Conservation (phyloP, 1,140 invertebrate species). For the Drosophila ficusphila region DNA sequence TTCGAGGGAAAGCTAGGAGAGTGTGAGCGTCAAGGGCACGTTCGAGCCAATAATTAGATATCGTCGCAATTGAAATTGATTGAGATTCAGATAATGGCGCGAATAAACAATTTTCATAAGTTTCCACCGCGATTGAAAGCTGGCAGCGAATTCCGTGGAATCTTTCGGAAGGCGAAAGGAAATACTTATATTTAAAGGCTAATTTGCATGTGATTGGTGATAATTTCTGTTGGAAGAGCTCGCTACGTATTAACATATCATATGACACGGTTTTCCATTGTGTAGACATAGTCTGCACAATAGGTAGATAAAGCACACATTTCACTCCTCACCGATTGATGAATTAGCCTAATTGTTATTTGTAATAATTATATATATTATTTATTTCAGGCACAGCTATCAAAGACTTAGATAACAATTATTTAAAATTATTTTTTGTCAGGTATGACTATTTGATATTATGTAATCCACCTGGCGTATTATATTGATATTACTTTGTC, state of each 20-base stretch:
- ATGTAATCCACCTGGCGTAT: constrained; percentile 13
- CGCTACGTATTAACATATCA: constrained; percentile 41
- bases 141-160: constrained; percentile 34
- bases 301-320: constrained; percentile 1
- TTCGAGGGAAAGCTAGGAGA: constrained; percentile 31
- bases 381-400: constrained; percentile 17
- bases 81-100: constrained; percentile 44
- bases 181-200: constrained; percentile 47
- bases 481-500: constrained; percentile 12
- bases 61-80: constrained; percentile 57
- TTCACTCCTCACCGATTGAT: constrained; percentile 3
- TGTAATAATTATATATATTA: constrained; percentile 47
- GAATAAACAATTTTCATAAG: constrained; percentile 64
- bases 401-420: constrained; percentile 29
- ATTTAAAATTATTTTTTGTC: constrained; percentile 30
- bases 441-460: constrained; percentile 27
- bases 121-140: constrained; percentile 39
- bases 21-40: constrained; percentile 55
- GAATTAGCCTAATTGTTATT: constrained; percentile 41
- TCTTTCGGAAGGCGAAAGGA: constrained; percentile 39
- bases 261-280: constrained; percentile 52
- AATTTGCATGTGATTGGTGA: constrained; percentile 59
- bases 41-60: constrained; percentile 56
- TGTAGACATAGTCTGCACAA: constrained; percentile 7
- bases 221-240: constrained; percentile 59